Evolutionary conservation across 2,888 invertebrate genomes (phyloP), one percentile per base, ranked within the genome.

Genomic region (Trichopoda pennipes): DNA sequence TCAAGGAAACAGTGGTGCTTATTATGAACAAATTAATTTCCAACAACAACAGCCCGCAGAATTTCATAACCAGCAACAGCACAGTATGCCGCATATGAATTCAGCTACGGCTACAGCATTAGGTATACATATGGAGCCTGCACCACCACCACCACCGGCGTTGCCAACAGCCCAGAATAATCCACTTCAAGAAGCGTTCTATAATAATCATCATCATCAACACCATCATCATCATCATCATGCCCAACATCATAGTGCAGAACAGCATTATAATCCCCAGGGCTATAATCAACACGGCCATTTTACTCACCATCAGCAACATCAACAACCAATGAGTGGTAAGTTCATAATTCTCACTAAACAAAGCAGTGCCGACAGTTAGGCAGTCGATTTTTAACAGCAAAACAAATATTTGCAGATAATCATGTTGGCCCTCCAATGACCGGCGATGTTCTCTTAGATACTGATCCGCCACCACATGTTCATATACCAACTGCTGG

Each of bases 141-240:
- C 89, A 75, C 93, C 93, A 84, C 93, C 93, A 9, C 32, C 55
- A 32, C 80, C 12, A 93, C 93, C 73, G 92, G 12, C 28, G 4
- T 92, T 16, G 92, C 92, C 68, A 93, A 93, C 86, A 92, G 93
- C 28, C 84, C 84, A 87, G 92, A 14, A 92, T 92, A 81, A 91
- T 93, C 90, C 85, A 85, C 81, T 21, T 93, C 93, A 78, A 92
- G 93, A 35, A 92, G 93, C 73, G 92, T 82, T 79, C 93, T 93
- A 93, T 93, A 58, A 84, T 17, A 84, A 86, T 56, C 69, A 80
- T 9, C 85, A 38, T 38, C 35, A 92, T 84, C 87, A 88, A 58
- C 84, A 86, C 23, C 87, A 84, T 35, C 61, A 80, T 47, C 73
- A 80, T 47, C 66, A 80, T 47, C 73, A 80, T 47, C 66, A 80